phyloP scores from a whole-genome alignment of 1,140 invertebrate species.

The Pectinophora gossypiella region DNA sequence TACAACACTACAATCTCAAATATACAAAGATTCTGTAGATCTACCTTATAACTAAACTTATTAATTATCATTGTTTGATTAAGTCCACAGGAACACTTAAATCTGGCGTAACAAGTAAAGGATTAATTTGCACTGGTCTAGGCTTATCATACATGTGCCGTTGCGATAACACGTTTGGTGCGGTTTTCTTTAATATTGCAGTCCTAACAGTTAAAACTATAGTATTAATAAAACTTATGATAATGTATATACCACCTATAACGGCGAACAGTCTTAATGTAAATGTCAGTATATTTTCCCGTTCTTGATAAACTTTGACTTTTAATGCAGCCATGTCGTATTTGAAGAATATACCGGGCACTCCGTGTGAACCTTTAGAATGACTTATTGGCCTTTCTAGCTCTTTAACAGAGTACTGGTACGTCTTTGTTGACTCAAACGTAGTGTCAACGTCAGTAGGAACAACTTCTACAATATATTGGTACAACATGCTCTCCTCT shows the following conservation, averaged over 20 bases:
- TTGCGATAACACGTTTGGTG: conserved; percentile 17
- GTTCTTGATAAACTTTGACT: conserved; percentile 89
- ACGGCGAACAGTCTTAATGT: conserved; percentile 91
- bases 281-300: conserved; percentile 87
- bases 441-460: conserved; percentile 91
- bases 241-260: conserved; percentile 93
- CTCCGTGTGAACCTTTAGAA: conserved; percentile 88
- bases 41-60: conserved; percentile 16
- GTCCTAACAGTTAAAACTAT: conserved; percentile 43
- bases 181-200: conserved; percentile 24
- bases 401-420: conserved; percentile 96
- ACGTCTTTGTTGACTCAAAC: conserved; percentile 83
- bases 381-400: conserved; percentile 84
- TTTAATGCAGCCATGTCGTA: conserved; percentile 94
- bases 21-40: background rate
- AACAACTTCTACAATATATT: conserved; percentile 97
- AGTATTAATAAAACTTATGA: conserved; percentile 78
- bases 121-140: conserved; percentile 25
- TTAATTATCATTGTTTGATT: conserved; percentile 51
- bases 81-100: conserved; percentile 50
- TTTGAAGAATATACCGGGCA: conserved; percentile 96
- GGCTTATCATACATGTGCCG: conserved; percentile 13
- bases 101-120: conserved; percentile 42
- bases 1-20: background rate
- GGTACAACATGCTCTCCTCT: conserved; percentile 87